Evolutionary conservation across 2,888 invertebrate genomes (phyloP).

Genomic region (Microctonus brassicae): DNA sequence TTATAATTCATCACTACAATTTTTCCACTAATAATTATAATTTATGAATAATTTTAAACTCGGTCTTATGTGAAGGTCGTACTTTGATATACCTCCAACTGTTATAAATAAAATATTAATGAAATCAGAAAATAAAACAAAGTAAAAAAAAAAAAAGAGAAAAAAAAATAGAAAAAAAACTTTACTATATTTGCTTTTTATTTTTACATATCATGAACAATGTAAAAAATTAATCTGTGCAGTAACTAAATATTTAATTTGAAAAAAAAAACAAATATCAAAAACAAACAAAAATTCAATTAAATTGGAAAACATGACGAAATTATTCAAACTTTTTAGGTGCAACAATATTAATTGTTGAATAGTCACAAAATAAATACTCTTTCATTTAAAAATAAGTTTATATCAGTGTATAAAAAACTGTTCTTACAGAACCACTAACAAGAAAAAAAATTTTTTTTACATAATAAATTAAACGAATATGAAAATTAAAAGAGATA

Average conservation of each 20-base stretch:
- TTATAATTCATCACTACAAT: neutral
- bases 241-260: neutral
- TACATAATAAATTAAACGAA: too few relatives aligned
- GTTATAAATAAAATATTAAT: constrained; percentile 18
- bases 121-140: constrained; percentile 27
- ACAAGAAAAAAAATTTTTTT: too few relatives aligned
- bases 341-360: too few relatives aligned
- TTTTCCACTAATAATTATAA: neutral
- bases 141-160: neutral
- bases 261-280: neutral
- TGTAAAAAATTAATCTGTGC: constrained; percentile 10
- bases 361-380: neutral
- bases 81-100: neutral
- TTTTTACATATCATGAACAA: constrained; percentile 61
- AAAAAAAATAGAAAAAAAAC: constrained; percentile 16
- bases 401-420: too few relatives aligned
- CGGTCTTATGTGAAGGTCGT: constrained; percentile 36
- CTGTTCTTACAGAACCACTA: too few relatives aligned
- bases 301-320: too few relatives aligned
- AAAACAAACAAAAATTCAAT: neutral
- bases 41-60: too few relatives aligned
- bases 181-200: constrained; percentile 44
- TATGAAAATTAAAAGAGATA: neutral
- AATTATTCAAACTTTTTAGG: too few relatives aligned
- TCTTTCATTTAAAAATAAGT: neutral